These are phyloP conservation scores for Ceyx melanurus DNA, from an alignment of 2,113 vertebrate genomes.

Conservation along the genomic window DNA sequence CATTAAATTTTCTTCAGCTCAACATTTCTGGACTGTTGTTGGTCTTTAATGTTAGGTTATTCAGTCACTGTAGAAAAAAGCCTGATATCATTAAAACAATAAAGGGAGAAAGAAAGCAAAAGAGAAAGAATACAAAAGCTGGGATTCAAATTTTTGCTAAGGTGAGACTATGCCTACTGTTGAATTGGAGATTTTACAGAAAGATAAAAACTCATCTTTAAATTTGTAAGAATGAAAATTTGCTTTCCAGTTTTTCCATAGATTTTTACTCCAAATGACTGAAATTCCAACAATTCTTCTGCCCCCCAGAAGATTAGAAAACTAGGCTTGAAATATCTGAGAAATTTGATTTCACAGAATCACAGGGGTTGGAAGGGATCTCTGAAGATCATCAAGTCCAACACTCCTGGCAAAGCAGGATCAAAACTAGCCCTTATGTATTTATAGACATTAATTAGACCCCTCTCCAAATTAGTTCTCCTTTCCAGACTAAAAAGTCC, in stretches of 20 bases:
- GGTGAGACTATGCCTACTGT: fast-evolving
- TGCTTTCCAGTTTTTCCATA: neutral
- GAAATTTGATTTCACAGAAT: neutral
- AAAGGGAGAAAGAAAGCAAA: neutral
- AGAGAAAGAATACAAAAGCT: neutral
- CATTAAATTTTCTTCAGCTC: neutral
- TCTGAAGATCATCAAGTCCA: no score
- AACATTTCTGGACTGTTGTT: neutral
- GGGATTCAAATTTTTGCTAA: neutral
- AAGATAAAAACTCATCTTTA: neutral
- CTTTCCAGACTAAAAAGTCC: no score
- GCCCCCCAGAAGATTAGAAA: neutral
- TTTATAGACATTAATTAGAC: no score
- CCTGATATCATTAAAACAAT: neutral
- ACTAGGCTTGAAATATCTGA: neutral
- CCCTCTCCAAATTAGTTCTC: no score
- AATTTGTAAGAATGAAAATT: neutral
- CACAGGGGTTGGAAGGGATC: no score
- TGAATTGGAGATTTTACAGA: neutral
- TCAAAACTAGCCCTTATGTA: no score
- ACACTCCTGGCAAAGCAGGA: no score
- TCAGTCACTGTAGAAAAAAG: neutral
- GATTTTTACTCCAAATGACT: neutral
- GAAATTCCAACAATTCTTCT: neutral
- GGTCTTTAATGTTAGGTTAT: neutral